Base-by-base conservation (phyloP, 2,888 invertebrate genomes). In the Orthonychiurus folsomi region DNA sequence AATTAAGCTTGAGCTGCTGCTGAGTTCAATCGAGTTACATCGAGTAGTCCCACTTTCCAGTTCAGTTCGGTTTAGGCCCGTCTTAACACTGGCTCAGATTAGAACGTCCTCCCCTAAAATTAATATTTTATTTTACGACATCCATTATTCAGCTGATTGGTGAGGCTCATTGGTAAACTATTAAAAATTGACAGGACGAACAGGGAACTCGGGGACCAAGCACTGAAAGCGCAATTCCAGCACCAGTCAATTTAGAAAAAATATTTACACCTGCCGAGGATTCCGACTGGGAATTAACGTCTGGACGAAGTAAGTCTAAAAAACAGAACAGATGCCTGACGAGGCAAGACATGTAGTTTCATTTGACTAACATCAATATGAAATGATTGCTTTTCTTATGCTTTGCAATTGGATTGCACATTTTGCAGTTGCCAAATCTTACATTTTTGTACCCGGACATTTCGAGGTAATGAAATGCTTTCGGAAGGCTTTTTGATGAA, bases 231-330 rank as follows among this genome's bases (percentile, higher is more conserved):
- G n/a, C 12, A 25, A 3, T 12, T 23, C 64, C 65, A 47, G 66
- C 59, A 61, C 67, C 65, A 71, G 84, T 91, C 74, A 87, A 89
- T 78, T 81, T 92, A 76, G 87, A 89, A 79, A 90, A 91, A 79
- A 85, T 91, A 75, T 89, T 92, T 78, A 90, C 89, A 2, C 91
- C 91, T 60, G 89, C 91, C n/a, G 82, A 86, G 68, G 90, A 91
- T 79, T 83, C 85, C 27, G 63, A 63, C 60, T 56, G 63, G 71
- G 85, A 88, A 77, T 83, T 88, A 75, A 79, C 86, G 73, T 89
- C 89, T 60, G 50, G 25, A 5, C 3, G 20, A n/a, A 48, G 59
- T 59, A 50, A 23, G 50, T n/a, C 9, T 26, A 56, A 15, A 9
- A 55, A 55, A 12, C 5, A 52, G 12, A 47, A 47, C 12, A 47